These are phyloP conservation scores for Chrysotoxum bicinctum DNA, from an alignment of 2,888 invertebrate species.

Conservation along the genomic window DNA sequence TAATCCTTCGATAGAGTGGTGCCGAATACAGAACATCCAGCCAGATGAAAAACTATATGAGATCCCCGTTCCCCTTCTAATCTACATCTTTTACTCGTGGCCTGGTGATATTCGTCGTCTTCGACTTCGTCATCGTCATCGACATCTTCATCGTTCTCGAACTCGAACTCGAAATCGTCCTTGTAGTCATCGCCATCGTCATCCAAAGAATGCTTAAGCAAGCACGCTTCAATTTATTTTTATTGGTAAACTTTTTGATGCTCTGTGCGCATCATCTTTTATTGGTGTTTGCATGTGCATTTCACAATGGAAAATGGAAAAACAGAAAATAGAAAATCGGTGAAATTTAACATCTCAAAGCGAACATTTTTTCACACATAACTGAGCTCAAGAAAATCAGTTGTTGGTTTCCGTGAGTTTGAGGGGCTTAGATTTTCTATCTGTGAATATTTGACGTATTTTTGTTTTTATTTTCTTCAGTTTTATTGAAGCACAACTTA, in stretches of 20 bases:
- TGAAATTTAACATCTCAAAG: constrained; percentile 50
- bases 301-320: constrained; percentile 48
- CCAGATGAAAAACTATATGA: background rate
- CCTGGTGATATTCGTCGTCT: background rate
- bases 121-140: background rate
- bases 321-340: constrained; percentile 46
- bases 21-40: background rate
- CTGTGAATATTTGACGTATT: background rate
- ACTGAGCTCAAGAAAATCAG: constrained; percentile 39
- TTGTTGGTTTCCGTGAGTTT: background rate
- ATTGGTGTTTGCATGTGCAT: constrained; percentile 70
- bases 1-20: constrained; percentile 26
- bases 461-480: constrained; percentile 3
- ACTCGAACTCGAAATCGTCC: background rate
- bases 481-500: constrained; percentile 16
- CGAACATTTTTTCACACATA: constrained; percentile 39
- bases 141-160: background rate
- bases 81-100: background rate
- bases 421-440: constrained; percentile 21
- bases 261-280: constrained; percentile 65
- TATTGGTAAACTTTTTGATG: constrained; percentile 71
- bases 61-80: background rate
- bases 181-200: background rate
- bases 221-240: constrained; percentile 69
- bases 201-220: constrained; percentile 38